These are phyloP conservation scores for Myotis yumanensis DNA, from an alignment of 2,113 vertebrate species.

Conservation along the genomic window DNA sequence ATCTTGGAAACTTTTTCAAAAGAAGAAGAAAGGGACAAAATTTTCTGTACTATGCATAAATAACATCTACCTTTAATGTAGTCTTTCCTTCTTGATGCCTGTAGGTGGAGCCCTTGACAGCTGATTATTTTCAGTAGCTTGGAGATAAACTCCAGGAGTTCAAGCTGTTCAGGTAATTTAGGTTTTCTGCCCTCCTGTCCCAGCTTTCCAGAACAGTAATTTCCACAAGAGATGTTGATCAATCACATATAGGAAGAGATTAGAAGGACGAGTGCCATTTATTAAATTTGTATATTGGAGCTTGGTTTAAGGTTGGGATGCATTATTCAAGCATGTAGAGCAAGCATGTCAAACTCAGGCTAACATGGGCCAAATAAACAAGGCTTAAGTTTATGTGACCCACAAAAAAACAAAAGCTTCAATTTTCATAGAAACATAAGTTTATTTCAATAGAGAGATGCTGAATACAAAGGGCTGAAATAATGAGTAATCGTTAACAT, in stretches of 20 bases:
- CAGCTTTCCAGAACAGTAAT: background rate
- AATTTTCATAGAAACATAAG: too few species aligned
- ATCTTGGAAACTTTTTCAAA: background rate
- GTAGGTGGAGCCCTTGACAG: constrained; percentile 53
- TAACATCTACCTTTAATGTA: background rate
- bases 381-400: too few species aligned
- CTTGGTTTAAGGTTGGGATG: background rate
- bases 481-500: too few species aligned
- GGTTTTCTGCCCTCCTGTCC: background rate
- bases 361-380: too few species aligned
- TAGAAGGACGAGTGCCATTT: background rate
- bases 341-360: too few species aligned
- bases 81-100: constrained; percentile 28
- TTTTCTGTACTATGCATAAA: background rate
- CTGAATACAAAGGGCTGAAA: too few species aligned
- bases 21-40: background rate
- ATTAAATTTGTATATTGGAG: background rate
- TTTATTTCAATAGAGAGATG: too few species aligned
- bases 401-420: too few species aligned
- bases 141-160: background rate
- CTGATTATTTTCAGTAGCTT: background rate
- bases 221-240: background rate
- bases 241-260: background rate
- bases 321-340: background rate
- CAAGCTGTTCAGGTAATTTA: background rate